A percentile compares a stretch with the other conserved stretches of the same genome.
These are phyloP conservation scores for Peromyscus polionotus DNA, from an alignment of 2,113 vertebrate species.

Conservation along the genomic window DNA sequence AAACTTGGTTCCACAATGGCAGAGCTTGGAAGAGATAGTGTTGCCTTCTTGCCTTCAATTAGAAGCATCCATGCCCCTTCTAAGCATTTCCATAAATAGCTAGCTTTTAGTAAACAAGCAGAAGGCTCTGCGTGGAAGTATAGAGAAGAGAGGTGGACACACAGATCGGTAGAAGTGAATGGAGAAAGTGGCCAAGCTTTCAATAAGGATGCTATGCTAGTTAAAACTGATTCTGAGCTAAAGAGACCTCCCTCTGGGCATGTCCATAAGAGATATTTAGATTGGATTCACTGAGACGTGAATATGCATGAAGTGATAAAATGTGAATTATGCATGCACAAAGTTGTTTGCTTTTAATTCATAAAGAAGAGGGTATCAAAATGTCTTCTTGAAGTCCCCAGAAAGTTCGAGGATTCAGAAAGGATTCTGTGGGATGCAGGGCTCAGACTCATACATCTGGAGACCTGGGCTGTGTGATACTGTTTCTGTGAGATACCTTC, in stretches of 20 bases:
- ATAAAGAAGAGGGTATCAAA: background rate
- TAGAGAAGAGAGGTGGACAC: background rate
- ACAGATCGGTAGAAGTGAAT: too few relatives aligned
- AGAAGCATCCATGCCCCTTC: background rate
- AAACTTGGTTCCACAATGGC: background rate
- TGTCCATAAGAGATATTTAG: background rate
- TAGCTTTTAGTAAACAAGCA: background rate
- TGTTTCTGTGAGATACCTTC: background rate
- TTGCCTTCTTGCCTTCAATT: background rate
- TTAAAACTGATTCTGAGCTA: background rate
- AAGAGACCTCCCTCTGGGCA: too few relatives aligned
- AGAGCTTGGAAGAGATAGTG: background rate
- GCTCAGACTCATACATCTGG: background rate
- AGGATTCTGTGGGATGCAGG: background rate
- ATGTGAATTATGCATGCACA: background rate
- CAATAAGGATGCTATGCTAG: background rate
- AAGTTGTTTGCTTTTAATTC: background rate
- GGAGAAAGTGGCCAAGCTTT: background rate
- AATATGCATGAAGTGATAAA: slow-evolving; percentile 3
- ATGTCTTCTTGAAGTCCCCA: background rate
- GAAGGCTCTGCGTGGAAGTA: background rate
- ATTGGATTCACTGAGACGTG: too few relatives aligned
- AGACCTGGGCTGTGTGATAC: background rate
- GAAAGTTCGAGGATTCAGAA: background rate
- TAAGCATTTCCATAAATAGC: background rate